These are phyloP conservation scores for Allolobophora icterica DNA, from an alignment of 2,888 invertebrate genomes.

Conservation along the genomic window DNA sequence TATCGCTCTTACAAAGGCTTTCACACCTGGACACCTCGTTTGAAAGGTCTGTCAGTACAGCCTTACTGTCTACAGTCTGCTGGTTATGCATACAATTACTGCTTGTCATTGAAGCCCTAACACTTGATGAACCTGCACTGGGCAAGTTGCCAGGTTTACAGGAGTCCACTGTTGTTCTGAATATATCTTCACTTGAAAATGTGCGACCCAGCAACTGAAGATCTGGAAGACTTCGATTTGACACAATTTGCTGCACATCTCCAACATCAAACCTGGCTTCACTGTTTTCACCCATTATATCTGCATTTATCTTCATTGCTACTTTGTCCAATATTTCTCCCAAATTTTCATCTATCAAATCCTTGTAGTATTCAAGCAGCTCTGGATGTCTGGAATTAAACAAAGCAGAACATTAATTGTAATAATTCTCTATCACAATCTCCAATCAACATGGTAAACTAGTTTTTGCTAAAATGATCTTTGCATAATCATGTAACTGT, in stretches of 20 bases:
- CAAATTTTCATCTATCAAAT: conserved; percentile 13
- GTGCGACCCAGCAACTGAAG: neutral
- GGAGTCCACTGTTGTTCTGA: neutral
- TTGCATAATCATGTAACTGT: neutral
- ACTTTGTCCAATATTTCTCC: neutral
- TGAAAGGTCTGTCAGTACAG: neutral
- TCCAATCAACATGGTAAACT: too few relatives aligned
- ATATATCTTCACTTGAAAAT: neutral
- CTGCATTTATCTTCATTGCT: neutral
- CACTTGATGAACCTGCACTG: neutral
- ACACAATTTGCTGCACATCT: neutral
- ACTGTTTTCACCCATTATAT: conserved; percentile 1
- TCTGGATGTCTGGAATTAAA: conserved; percentile 20
- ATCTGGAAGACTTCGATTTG: neutral
- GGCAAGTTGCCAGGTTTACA: neutral
- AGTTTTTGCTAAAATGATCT: too few relatives aligned
- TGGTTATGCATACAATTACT: neutral
- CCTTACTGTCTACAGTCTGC: neutral
- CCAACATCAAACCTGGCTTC: neutral
- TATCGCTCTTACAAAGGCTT: neutral
- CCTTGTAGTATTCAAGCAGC: neutral
- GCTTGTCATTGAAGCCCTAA: neutral
- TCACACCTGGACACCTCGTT: neutral
- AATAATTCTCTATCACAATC: neutral
- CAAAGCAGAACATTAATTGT: neutral